phyloP scores from a whole-genome alignment of 2,797 vertebrate genomes.

The Platalea minor region DNA sequence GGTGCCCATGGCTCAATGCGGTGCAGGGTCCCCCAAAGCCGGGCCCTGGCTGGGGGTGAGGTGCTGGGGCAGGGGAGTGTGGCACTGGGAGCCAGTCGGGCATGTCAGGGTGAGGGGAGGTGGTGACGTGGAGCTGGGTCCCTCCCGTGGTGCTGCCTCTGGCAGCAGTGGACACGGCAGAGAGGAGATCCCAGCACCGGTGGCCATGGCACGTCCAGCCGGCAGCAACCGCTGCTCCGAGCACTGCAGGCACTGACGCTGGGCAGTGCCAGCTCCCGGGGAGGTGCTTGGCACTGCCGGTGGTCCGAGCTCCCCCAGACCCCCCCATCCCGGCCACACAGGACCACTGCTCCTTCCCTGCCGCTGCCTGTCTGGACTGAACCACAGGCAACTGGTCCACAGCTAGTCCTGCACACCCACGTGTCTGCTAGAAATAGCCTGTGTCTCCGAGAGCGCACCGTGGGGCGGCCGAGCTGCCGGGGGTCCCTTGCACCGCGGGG shows the following conservation, averaged over 20 bases:
- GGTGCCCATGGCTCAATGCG: fast-evolving
- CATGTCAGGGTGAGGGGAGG: neutral
- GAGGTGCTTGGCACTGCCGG: neutral
- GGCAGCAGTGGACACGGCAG: neutral
- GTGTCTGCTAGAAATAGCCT: neutral
- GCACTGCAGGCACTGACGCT: neutral
- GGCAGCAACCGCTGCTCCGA: fast-evolving
- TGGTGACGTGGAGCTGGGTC: neutral
- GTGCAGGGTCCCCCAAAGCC: neutral
- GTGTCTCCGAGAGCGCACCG: fast-evolving
- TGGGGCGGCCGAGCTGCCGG: neutral
- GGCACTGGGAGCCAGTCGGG: fast-evolving
- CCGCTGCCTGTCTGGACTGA: fast-evolving
- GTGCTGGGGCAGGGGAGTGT: neutral
- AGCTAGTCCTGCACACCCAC: fast-evolving
- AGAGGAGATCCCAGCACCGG: fast-evolving
- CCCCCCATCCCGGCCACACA: fast-evolving
- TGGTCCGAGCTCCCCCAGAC: neutral
- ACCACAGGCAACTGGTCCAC: neutral
- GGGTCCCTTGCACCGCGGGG: fast-evolving
- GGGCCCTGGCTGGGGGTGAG: neutral
- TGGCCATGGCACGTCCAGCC: fast-evolving
- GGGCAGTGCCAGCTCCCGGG: neutral
- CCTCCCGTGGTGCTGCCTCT: neutral
- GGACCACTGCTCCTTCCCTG: neutral